Base-by-base conservation (phyloP, 1,140 invertebrate species). In the Drosophila miranda region DNA sequence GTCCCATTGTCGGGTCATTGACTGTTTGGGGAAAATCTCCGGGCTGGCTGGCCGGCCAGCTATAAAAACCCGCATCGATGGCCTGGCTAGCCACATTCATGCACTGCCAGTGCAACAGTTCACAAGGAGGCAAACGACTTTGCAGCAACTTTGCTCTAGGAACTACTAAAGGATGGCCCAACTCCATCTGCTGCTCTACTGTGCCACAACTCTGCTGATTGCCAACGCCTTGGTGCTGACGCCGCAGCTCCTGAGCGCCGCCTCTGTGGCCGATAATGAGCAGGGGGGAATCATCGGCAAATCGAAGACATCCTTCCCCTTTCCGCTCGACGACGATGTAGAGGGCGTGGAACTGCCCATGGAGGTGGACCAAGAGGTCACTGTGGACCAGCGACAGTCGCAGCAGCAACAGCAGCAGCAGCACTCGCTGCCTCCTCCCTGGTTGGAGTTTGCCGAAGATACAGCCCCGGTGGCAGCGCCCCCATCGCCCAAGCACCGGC, bases 101-200 rank as follows among this genome's bases (percentile, higher is more conserved):
- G 41, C 61, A 69, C 51, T 49, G 44, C 38, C 41, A 49, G 43
- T 55, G 38, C 49, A 19, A 21, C 34, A 38, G 34, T 13, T 38
- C 34, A 38, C 14, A 53, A 60, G 44, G 23, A 44, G 23, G 23
- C 23, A 45, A 42, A 48, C 13, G 34, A 26, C 23, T 26, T 5
- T 26, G 23, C 23, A 0, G 23, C 3, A 5, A 26, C 23, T 26
- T 26, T 26, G 23, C 23, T 26, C 23, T 54, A 30, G 26, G 26
- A 34, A 45, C 55, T 59, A 58, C 60, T 78, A 86, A 26, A 26
- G 77, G 80, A 86, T 86, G 81, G 79, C 79, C 71, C 50, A 58
- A 77, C 55, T 86, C 77, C 82, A 87, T 58, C 50, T 86, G 60
- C 74, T 86, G 58, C 64, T 86, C 69, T 84, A 71, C 74, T 86